These are phyloP conservation scores for Neotoxoptera formosana DNA, from an alignment of 1,140 invertebrate species.

Conservation along the genomic window DNA sequence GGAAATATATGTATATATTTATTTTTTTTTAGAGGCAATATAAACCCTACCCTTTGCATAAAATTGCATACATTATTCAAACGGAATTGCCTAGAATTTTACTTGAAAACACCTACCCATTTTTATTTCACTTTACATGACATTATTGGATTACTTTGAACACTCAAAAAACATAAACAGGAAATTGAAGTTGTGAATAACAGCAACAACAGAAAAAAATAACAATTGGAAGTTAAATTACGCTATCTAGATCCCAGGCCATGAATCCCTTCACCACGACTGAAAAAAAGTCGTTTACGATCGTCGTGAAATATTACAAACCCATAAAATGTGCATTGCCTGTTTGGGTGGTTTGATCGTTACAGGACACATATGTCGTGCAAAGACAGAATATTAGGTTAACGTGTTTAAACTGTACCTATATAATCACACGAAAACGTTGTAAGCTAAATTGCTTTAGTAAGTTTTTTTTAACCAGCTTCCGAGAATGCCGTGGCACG, in stretches of 20 bases:
- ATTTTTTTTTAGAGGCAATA: slow-evolving; percentile 47
- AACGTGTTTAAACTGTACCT: neutral
- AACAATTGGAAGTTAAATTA: slow-evolving; percentile 45
- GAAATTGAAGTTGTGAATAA: slow-evolving; percentile 36
- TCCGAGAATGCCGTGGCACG: neutral
- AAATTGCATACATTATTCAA: slow-evolving; percentile 57
- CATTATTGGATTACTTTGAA: slow-evolving; percentile 56
- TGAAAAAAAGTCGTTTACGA: slow-evolving; percentile 1
- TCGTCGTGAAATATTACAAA: slow-evolving; percentile 6
- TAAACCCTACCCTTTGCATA: slow-evolving; percentile 52
- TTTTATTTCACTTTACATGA: slow-evolving; percentile 57
- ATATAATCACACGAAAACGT: neutral
- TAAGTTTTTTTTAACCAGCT: neutral
- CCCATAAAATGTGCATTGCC: neutral
- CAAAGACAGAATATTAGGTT: neutral
- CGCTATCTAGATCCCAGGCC: neutral
- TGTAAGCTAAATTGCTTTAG: neutral
- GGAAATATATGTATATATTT: slow-evolving; percentile 28
- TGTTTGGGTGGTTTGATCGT: neutral
- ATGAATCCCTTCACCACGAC: neutral
- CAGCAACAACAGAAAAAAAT: slow-evolving; percentile 20
- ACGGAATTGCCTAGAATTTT: slow-evolving; percentile 54
- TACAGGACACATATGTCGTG: neutral
- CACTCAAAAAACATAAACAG: slow-evolving; percentile 52
- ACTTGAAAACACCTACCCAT: slow-evolving; percentile 44